Percentiles rank a stretch among this genome's conserved stretches.
These are phyloP conservation scores for Leucoptera coffeella DNA, from an alignment of 2,888 invertebrate species.

Conservation along the genomic window DNA sequence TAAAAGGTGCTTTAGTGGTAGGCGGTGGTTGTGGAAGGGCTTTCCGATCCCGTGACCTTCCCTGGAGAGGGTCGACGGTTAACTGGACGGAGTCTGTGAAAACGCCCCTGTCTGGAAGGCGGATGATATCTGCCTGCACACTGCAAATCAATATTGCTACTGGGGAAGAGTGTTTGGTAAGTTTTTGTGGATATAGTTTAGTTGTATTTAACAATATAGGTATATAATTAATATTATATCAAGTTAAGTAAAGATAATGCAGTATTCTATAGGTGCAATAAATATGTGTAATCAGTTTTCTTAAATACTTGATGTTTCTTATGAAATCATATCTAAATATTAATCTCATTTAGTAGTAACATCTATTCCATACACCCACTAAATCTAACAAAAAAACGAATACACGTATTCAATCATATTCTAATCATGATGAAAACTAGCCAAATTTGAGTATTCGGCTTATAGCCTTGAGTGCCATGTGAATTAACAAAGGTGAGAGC, in stretches of 20 bases:
- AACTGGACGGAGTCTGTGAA: constrained; percentile 65
- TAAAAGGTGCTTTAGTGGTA: constrained; percentile 33
- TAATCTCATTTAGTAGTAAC: too few species aligned
- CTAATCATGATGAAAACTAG: constrained; percentile 37
- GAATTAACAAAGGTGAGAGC: constrained; percentile 38
- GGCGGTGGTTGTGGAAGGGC: constrained; percentile 33
- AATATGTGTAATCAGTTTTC: too few species aligned
- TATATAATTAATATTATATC: too few species aligned
- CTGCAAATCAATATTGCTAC: constrained; percentile 86
- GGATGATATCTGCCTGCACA: constrained; percentile 66
- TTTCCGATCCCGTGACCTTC: constrained; percentile 25
- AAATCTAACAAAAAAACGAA: not conserved
- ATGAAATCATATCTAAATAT: too few species aligned
- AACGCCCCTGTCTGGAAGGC: constrained; percentile 16
- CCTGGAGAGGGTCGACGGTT: constrained; percentile 47
- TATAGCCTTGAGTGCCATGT: constrained; percentile 42
- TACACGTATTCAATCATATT: not conserved
- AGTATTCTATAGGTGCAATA: too few species aligned
- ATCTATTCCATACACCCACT: too few species aligned
- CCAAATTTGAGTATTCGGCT: constrained; percentile 50
- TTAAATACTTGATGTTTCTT: too few species aligned
- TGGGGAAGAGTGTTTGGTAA: constrained; percentile 78
- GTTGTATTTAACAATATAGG: too few species aligned
- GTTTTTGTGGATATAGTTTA: too few species aligned
- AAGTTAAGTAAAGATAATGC: too few species aligned